Evolutionary conservation across 2,113 vertebrate species (phyloP), one percentile per base, ranked within the genome.

Genomic region (Lagopus leucura): DNA sequence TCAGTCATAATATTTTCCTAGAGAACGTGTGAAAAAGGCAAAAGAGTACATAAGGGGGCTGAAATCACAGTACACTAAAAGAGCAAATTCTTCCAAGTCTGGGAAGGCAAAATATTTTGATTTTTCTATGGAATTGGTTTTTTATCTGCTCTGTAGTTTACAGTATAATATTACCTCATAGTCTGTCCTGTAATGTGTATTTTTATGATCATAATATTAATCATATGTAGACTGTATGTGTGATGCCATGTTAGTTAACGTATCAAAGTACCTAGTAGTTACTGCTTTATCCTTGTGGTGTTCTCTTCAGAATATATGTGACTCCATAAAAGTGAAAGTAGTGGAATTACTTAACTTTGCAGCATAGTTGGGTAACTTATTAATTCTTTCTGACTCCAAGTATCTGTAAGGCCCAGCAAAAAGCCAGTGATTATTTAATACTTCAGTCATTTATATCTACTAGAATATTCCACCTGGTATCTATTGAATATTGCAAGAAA

Each of bases 181-280:
- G 27, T 43, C 67, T 50, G 6, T 5, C 3, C 4, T 70, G n/a
- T 78, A 63, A 61, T 54, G 4, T 52, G 0, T 54, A 3, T 13
- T n/a, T 60, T 55, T 0, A 34, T 17, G 30, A 90, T 40, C 78
- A 75, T 71, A 36, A 42, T 5, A n/a, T 36, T 42, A 47, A 60
- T 57, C 13, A 22, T 40, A n/a, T 71, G 16, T 47, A 27, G 28
- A 69, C 18, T 43, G 5, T 38, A 2, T 38, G 3, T 11, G 16
- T 72, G 22, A 55, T 45, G 1, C 6, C 3, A 0, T 47, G 2
- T 58, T 54, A 24, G 4, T 77, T 45, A 28, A 24, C 4, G 8
- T 72, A 43, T 52, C 6, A 32, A 82, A 70, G 11, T 15, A 20
- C 4, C 1, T 45, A 30, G 4, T 61, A 34, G 7, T 42, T 70